Evolutionary conservation across 2,113 vertebrate species (phyloP).

Genomic region (Cyprinodon brontotheroides): DNA sequence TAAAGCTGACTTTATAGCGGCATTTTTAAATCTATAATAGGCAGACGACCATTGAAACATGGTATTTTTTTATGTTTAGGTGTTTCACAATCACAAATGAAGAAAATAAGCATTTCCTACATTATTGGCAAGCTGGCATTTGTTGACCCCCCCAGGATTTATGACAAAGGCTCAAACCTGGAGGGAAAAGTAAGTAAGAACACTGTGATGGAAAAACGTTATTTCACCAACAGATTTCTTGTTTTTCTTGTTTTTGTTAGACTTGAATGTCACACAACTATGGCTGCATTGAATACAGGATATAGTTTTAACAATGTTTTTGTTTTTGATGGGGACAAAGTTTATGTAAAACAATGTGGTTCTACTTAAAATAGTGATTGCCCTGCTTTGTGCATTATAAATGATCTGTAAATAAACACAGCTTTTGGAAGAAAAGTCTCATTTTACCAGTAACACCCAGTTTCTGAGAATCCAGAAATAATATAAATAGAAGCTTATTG

Average conservation of each 20-base stretch:
- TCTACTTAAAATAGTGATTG: neutral
- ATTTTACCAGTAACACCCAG: neutral
- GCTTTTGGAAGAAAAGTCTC: no score
- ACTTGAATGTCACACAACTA: neutral
- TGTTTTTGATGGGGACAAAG: neutral
- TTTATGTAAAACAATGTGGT: neutral
- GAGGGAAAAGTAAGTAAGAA: conserved; percentile 64
- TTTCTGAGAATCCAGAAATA: neutral
- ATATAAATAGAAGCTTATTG: neutral
- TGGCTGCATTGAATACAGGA: neutral
- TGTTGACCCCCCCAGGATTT: conserved; percentile 61
- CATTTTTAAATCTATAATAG: neutral
- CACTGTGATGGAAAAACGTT: neutral
- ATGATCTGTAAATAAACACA: neutral
- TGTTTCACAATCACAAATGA: neutral
- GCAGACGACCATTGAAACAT: neutral
- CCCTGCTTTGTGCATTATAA: neutral
- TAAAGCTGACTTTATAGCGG: neutral
- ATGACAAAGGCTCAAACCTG: conserved; percentile 44
- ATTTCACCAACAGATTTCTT: neutral
- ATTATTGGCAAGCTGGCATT: conserved; percentile 68
- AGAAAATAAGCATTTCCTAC: conserved; percentile 19
- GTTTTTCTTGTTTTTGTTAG: neutral
- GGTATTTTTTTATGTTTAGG: conserved; percentile 26
- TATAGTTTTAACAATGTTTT: neutral